phyloP scores from a whole-genome alignment of 1,140 invertebrate genomes.

The Ostrea edulis region DNA sequence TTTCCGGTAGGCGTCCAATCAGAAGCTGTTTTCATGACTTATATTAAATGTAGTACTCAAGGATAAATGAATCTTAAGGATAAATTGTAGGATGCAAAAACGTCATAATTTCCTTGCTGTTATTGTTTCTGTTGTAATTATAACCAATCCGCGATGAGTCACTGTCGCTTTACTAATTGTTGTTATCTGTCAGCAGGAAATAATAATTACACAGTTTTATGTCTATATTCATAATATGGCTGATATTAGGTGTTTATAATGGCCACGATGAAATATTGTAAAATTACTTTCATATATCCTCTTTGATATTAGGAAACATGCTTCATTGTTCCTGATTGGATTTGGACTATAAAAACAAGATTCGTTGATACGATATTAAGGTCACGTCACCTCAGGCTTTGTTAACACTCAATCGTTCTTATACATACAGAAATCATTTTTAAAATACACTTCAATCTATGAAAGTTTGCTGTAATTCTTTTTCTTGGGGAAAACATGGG shows the following conservation, averaged over 20 bases:
- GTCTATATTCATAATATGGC: not conserved
- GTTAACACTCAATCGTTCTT: not conserved
- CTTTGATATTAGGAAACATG: conserved; percentile 32
- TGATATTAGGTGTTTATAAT: conserved; percentile 2
- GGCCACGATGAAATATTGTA: conserved; percentile 15
- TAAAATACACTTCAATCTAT: too few species aligned
- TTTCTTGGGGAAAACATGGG: too few species aligned
- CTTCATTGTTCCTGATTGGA: conserved; percentile 25
- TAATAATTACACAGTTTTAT: conserved; percentile 19
- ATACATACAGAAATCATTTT: not conserved
- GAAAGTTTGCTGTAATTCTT: too few species aligned
- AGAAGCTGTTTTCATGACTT: not conserved
- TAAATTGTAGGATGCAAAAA: not conserved
- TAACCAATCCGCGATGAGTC: not conserved
- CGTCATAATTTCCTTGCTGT: not conserved
- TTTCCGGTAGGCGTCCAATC: not conserved
- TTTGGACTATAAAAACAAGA: not conserved
- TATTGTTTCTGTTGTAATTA: conserved; percentile 28
- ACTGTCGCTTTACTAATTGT: conserved; percentile 12
- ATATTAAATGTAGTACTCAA: conserved; percentile 9
- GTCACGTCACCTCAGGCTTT: not conserved
- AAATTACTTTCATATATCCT: conserved; percentile 23
- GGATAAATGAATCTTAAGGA: not conserved
- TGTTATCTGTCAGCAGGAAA: conserved; percentile 17
- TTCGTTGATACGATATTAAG: not conserved